Conservation (phyloP, 2,113 vertebrate genomes). For the Petrocephalus microphthalmus region DNA sequence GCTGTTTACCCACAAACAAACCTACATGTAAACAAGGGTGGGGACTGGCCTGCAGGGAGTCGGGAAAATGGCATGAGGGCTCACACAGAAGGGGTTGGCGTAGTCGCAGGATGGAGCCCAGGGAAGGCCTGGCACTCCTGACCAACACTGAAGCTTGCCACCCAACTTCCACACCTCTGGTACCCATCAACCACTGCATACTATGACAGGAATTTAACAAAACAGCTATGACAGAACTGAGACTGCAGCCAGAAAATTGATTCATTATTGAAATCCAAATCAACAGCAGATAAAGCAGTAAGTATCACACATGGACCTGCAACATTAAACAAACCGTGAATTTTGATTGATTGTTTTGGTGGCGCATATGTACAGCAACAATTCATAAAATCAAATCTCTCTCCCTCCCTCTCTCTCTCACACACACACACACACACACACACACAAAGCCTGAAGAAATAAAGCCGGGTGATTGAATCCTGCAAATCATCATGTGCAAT, state of each 20-base stretch:
- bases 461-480: not conserved
- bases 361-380: not conserved
- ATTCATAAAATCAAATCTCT: not conserved
- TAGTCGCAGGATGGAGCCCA: not conserved
- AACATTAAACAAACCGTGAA: not conserved
- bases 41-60: constrained; percentile 27
- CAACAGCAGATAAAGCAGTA: not conserved
- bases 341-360: not conserved
- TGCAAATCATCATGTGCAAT: not conserved
- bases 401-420: not conserved
- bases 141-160: constrained; percentile 28
- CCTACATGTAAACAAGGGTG: constrained; percentile 32
- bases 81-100: not conserved
- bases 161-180: constrained; percentile 36
- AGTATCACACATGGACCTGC: not conserved
- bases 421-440: no score
- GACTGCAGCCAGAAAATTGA: constrained; percentile 19
- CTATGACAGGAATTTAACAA: constrained; percentile 26
- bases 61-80: constrained; percentile 11
- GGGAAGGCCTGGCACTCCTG: constrained; percentile 42
- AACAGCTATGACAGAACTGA: not conserved
- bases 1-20: constrained; percentile 29
- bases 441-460: not conserved
- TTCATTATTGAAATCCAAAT: not conserved
- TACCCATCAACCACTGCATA: constrained; percentile 40